These are phyloP conservation scores for Tipula lateralis DNA, from an alignment of 2,888 invertebrate genomes.

Conservation along the genomic window DNA sequence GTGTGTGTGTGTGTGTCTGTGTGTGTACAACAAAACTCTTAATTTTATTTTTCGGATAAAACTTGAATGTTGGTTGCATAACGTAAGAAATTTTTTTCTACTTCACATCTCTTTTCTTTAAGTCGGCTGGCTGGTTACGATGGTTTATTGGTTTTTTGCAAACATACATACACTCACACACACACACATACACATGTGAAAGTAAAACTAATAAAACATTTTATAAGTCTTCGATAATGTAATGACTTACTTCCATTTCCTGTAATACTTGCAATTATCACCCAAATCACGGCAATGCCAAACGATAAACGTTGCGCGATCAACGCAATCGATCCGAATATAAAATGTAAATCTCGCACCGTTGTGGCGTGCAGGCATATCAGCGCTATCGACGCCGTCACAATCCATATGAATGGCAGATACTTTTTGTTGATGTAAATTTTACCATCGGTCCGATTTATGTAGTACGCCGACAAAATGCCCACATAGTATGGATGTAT, in stretches of 20 bases:
- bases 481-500: conserved; percentile 53
- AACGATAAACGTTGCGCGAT: conserved; percentile 53
- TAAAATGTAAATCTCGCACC: conserved; percentile 48
- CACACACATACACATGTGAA: background rate
- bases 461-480: conserved; percentile 49
- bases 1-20: too few species aligned
- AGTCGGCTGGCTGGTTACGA: background rate
- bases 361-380: conserved; percentile 46
- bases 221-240: too few species aligned
- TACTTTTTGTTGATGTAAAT: conserved; percentile 35
- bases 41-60: background rate
- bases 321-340: conserved; percentile 51
- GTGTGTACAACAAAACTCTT: background rate
- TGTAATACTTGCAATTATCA: conserved; percentile 54
- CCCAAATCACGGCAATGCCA: conserved; percentile 55
- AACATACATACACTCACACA: too few species aligned
- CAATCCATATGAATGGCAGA: conserved; percentile 40
- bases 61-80: background rate
- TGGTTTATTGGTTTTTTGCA: background rate
- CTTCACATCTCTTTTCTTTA: background rate
- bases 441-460: conserved; percentile 43
- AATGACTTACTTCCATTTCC: conserved; percentile 46
- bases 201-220: too few species aligned
- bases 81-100: background rate
- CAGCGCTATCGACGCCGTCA: conserved; percentile 43